Conservation (phyloP, 1,140 invertebrate species). For the Drosophila tani region DNA sequence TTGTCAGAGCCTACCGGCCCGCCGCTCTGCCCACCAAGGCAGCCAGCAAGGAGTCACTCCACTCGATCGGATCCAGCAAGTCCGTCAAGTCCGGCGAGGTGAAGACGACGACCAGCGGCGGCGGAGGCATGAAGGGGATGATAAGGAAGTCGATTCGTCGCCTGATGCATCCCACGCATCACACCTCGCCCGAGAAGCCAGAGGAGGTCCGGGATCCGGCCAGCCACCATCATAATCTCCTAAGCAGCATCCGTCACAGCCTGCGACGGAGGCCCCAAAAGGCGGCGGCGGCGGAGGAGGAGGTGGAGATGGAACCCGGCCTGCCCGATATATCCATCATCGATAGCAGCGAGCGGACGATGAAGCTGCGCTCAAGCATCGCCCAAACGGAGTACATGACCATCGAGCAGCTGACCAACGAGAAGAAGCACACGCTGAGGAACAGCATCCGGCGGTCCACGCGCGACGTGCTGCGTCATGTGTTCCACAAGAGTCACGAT, state of each 20-base stretch:
- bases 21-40: constrained; percentile 34
- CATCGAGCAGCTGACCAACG: constrained; percentile 74
- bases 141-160: constrained; percentile 80
- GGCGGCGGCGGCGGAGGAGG: constrained; percentile 6
- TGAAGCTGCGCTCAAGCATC: constrained; percentile 70
- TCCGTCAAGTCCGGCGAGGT: constrained; percentile 40
- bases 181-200: constrained; percentile 30
- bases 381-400: constrained; percentile 68
- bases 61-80: constrained; percentile 55
- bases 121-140: constrained; percentile 60
- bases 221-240: constrained; percentile 46
- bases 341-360: constrained; percentile 69
- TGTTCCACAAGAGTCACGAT: constrained; percentile 82
- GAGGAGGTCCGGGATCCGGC: not conserved
- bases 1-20: constrained; percentile 74
- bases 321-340: constrained; percentile 74
- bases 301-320: constrained; percentile 4
- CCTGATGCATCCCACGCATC: constrained; percentile 64
- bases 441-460: constrained; percentile 79
- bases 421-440: constrained; percentile 73
- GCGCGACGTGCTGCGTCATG: constrained; percentile 74
- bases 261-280: constrained; percentile 71
- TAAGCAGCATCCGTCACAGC: constrained; percentile 71
- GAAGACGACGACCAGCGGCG: constrained; percentile 2
- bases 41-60: constrained; percentile 74